Conservation (phyloP, 2,888 invertebrate genomes). For the Hartigia nigra region DNA sequence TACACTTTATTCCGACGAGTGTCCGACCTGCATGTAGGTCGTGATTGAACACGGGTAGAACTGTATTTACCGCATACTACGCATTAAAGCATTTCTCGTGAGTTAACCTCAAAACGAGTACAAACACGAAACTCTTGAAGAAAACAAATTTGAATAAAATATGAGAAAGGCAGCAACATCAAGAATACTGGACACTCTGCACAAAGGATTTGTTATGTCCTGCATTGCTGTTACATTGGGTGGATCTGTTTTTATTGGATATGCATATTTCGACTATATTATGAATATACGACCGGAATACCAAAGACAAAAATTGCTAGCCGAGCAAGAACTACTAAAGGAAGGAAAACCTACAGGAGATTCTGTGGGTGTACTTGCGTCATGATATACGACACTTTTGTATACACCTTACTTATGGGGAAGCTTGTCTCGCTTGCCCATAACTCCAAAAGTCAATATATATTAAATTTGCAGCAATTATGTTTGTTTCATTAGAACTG, state of each 20-base stretch:
- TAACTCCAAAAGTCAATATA: neutral
- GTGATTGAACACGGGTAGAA: too few relatives aligned
- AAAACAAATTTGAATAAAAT: constrained; percentile 22
- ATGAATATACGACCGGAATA: constrained; percentile 64
- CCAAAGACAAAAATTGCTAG: constrained; percentile 59
- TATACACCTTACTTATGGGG: neutral
- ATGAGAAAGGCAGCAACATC: constrained; percentile 68
- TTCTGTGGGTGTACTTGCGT: constrained; percentile 15
- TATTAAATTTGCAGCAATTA: neutral
- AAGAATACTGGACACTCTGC: constrained; percentile 67
- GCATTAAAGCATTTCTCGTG: neutral
- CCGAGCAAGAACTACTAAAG: constrained; percentile 66
- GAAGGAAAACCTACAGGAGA: constrained; percentile 62
- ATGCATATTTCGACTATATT: constrained; percentile 66
- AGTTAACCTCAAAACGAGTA: constrained; percentile 1
- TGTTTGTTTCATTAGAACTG: neutral
- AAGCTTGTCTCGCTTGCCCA: neutral
- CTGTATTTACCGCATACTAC: too few relatives aligned
- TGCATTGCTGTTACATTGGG: constrained; percentile 67
- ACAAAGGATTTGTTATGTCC: constrained; percentile 66
- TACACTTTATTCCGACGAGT: too few relatives aligned
- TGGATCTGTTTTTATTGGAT: constrained; percentile 59
- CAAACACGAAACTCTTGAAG: neutral
- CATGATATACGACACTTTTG: neutral
- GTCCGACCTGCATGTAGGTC: too few relatives aligned